Base-by-base conservation (phyloP, 2,797 vertebrate genomes). In the Pitangus sulphuratus region DNA sequence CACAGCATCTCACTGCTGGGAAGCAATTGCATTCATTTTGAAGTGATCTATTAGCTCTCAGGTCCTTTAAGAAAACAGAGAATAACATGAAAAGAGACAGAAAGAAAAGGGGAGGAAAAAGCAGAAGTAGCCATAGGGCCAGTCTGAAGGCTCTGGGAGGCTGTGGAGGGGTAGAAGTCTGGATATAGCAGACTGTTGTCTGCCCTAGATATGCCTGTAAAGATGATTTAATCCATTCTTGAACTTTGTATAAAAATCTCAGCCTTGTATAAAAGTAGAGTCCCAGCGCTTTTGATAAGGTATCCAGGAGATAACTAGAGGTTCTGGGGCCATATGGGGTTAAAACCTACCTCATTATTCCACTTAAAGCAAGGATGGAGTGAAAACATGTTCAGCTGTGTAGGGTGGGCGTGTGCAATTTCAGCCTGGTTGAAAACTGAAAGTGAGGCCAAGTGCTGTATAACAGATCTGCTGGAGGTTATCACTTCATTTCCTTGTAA, bases 11-110 rank as follows among this genome's bases (percentile, higher is more conserved):
- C 69, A 48, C 82, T 83, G 92, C 87, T 92, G 61, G 79, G 72
- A 84, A 86, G 93, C 22, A 57, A 40, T n/a, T 65, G 58, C 72
- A 94, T 92, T 96, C 92, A 93, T 81, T 86, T 68, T 95, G 79
- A 91, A 95, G 88, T 87, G 89, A 96, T 87, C 93, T 89, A 91
- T 96, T 93, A 95, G 94, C 72, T 95, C 79, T 83, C 75, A 58
- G 37, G 30, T 62, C 64, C 65, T 85, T 89, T 87, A 86, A 80
- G 94, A 93, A 96, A 94, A 88, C 11, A 12, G 14, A 90, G 84
- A 96, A 84, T 61, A 76, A 71, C 62, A 66, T 61, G 64, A 94
- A 89, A 88, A 89, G 85, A 87, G 50, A 42, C 35, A 90, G 80
- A 89, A 92, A 90, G 77, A 89, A 92, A 92, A 79, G 25, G 15